Evolutionary conservation across 2,113 vertebrate species (phyloP), one percentile per base, ranked within the genome.

Genomic region (Marmota monax): DNA sequence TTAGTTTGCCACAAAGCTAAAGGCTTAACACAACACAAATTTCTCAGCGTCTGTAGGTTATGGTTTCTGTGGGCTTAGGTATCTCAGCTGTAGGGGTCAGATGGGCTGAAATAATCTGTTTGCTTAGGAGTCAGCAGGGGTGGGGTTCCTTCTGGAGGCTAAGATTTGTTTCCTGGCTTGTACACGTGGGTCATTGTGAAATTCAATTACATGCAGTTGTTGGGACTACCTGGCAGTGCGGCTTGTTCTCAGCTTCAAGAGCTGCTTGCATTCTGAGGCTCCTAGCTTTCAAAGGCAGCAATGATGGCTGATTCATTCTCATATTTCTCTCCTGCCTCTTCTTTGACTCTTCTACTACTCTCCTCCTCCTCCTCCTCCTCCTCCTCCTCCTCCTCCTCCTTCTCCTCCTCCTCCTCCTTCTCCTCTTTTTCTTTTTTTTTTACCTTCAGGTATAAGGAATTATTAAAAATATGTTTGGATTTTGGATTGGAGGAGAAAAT

Each of bases 241-340:
- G 48, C 25, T 69, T 53, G 34, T 16, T 6, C 23, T 70, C 51
- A 17, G 11, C 23, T 67, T 88, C 32, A 7, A 10, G 70, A 94
- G 23, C 67, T 45, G 16, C 27, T 56, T 2, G 25, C 1, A 0
- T 27, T 32, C 53, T 7, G 76, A 39, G 23, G 5, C 4, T 56
- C 22, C 4, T 23, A 16, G 9, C 18, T 29, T 48, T 84, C 7
- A 48, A 32, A 69, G 63, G 20, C 25, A 39, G 18, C 37, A 39
- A 0, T 2, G 0, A 39, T 23, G 22, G 1, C 11, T 20, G 3
- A 23, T 5, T n/a, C 67, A 9, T 58, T 72, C n/a, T n/a, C 69
- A n/a, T 6, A 20, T 4, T 32, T 56, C 2, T 58, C 27, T 79
- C 27, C 37, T n/a, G 34, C 5, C 0, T 77, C 5, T 32, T 84